Conservation (phyloP, 1,140 invertebrate genomes). For the Drosophila teissieri region DNA sequence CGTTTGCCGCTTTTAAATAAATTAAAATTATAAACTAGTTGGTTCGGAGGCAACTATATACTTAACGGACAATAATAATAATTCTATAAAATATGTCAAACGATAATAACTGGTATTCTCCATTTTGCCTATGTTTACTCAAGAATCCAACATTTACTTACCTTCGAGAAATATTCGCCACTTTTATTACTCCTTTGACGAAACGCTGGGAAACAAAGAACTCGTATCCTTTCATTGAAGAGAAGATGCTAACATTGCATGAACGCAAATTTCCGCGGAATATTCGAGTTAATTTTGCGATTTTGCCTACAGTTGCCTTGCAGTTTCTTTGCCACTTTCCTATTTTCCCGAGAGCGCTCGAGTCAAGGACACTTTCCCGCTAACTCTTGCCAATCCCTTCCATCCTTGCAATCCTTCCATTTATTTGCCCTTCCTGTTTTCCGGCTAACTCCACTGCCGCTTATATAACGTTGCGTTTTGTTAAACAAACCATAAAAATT, state of each 20-base stretch:
- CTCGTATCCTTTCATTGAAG: constrained; percentile 24
- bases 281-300: constrained; percentile 35
- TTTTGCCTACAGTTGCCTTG: background rate
- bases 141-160: background rate
- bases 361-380: constrained; percentile 50
- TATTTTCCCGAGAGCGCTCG: background rate
- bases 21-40: too few relatives aligned
- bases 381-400: constrained; percentile 46
- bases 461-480: constrained; percentile 77
- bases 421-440: constrained; percentile 28
- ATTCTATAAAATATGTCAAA: too few relatives aligned
- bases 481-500: constrained; percentile 82
- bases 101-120: background rate
- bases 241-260: constrained; percentile 28
- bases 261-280: constrained; percentile 30
- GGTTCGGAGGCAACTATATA: too few relatives aligned
- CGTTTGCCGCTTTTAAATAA: too few relatives aligned
- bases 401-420: constrained; percentile 24
- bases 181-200: constrained; percentile 1
- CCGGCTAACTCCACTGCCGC: constrained; percentile 47
- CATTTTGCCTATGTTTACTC: background rate
- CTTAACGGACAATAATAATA: too few relatives aligned
- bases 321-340: constrained; percentile 2
- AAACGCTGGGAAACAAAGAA: background rate
- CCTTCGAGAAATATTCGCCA: too few relatives aligned